Evolutionary conservation across 2,888 invertebrate species (phyloP), one percentile per base, ranked within the genome.

Genomic region (Oegoconia quadripuncta): DNA sequence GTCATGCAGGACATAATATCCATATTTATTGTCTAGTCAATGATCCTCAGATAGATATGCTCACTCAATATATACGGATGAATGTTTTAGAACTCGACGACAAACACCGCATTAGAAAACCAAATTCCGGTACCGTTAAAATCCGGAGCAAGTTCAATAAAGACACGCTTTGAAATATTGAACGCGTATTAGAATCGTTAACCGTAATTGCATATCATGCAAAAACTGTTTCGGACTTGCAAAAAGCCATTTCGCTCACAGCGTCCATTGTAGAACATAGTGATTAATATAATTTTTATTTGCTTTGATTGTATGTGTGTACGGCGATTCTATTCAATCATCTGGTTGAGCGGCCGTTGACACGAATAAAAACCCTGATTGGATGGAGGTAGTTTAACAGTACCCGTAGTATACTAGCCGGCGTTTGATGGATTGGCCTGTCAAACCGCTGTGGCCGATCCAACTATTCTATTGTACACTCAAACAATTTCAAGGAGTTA

Each of bases 31-130:
- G 64, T 69, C 60, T 55, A 58, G 62, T 68, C 64, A 64, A 64
- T 76, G n/a, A n/a, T n/a, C n/a, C n/a, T 74, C 73, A 68, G 74
- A 74, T 74, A 68, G 65, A 65, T 57, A 61, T 55, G 67, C 64
- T 47, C 40, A 40, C 34, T 43, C 42, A 36, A 36, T 41, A 43
- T 25, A 6, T 27, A 27, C 40, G 40, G 44, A 35, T 40, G 55
- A 57, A 63, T 59, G 51, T 55, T 25, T 54, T 48, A 43, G 64
- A 66, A 64, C 62, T 59, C 65, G 71, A 73, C 63, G 67, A 70
- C 70, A 69, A 74, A 72, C 61, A 59, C 62, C 52, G 62, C 53
- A 74, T 81, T 82, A 82, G 84, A 84, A 83, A 83, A 81, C 72
- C 62, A 46, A 64, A 67, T 71, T 62, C 62, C 57, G 59, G 64